Base-by-base conservation (phyloP, 2,888 invertebrate species). In the Standfussiana lucernea region DNA sequence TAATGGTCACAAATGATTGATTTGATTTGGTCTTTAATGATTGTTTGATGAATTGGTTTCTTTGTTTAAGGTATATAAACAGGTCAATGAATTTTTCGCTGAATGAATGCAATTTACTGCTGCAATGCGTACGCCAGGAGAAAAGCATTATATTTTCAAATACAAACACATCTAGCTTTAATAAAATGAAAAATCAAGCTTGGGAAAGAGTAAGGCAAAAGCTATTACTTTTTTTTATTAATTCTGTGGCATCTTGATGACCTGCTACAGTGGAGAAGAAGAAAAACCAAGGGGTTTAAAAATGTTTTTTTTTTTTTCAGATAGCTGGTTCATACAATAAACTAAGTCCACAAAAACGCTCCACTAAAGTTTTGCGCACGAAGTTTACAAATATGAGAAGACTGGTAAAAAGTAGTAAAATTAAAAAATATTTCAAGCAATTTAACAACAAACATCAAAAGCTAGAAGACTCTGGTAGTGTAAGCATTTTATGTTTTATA, bases 331-430 rank as follows among this genome's bases (percentile, higher is more conserved):
- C 89, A 2, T 96, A 92, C 79, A 96, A 96, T 82, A 94, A 91
- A 82, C 85, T 91, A 35, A 96, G 94, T 76, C 91, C 93, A n/a
- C 89, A 90, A 61, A 95, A 94, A 75, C 92, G 95, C 28, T 88
- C 94, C 2, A 89, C 91, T 0, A 93, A 93, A 83, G 91, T 93
- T 13, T 85, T 96, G 24, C 92, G 91, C 15, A 95, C 90, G 8
- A 96, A 96, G 84, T 96, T 96, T 75, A 80, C 79, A 37, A 95
- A 95, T 68, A 93, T 96, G 93, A 96, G 93, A 74, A 92, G 84
- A 72, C 62, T 92, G 64, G 92, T 91, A 0, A 93, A 90, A 68
- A 87, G 82, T 61, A 81, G 88, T 35, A 88, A 89, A n/a, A 80
- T 91, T 4, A 93, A 90, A 77, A 88, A 89, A 53, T 89, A 83